These are phyloP conservation scores for Anthophora plumipes DNA, from an alignment of 2,888 invertebrate genomes.

Conservation along the genomic window DNA sequence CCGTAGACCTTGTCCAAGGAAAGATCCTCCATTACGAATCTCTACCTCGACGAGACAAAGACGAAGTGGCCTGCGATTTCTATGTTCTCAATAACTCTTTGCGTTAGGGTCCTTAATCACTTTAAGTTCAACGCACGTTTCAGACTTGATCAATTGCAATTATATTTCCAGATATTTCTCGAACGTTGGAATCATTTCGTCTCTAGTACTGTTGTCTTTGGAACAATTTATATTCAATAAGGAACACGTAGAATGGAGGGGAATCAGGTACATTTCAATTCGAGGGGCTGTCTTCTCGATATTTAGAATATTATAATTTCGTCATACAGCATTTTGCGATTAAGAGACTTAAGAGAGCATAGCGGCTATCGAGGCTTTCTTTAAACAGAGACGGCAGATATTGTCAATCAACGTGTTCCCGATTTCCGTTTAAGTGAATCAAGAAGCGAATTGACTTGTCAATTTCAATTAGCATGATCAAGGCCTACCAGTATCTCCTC, in stretches of 20 bases:
- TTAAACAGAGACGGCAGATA: constrained; percentile 1
- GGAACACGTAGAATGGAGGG: not conserved
- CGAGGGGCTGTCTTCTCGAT: not conserved
- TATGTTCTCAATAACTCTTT: not conserved
- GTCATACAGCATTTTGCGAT: not conserved
- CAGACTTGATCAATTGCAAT: not conserved
- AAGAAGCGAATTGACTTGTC: constrained; percentile 44
- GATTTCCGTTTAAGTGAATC: constrained; percentile 40
- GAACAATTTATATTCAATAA: not conserved
- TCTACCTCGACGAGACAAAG: not conserved
- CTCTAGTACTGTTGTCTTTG: no score
- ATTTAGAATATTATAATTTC: constrained; percentile 1
- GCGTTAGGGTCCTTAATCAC: not conserved
- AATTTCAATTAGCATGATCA: constrained; percentile 40
- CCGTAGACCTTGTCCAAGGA: not conserved
- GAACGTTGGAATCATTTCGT: no score
- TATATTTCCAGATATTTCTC: not conserved
- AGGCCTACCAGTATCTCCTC: constrained; percentile 8
- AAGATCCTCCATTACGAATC: not conserved
- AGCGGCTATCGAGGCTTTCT: not conserved
- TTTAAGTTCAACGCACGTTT: not conserved
- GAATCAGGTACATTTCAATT: not conserved
- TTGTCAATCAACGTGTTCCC: constrained; percentile 37
- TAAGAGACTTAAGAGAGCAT: no score
- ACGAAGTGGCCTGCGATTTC: constrained; percentile 21